Conservation (phyloP, 2,888 invertebrate genomes). For the Epiperipatus broadwayi region DNA sequence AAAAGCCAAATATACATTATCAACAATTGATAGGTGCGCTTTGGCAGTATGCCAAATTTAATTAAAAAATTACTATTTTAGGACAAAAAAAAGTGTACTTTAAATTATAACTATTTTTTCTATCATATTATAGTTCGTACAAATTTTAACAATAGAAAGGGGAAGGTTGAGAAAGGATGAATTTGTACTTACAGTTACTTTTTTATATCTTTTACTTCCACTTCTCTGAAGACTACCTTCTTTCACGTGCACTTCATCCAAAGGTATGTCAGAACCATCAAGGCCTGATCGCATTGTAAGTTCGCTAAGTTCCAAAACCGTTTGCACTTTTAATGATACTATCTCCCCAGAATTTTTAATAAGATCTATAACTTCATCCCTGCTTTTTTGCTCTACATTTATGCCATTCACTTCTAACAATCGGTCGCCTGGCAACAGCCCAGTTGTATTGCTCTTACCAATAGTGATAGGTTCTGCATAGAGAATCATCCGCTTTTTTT, state of each 20-base stretch:
- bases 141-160: too few relatives aligned
- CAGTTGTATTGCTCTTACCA: constrained; percentile 48
- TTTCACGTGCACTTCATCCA: constrained; percentile 44
- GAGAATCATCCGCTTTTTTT: constrained; percentile 50
- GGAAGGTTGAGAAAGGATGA: too few relatives aligned
- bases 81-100: too few relatives aligned
- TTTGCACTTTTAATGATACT: constrained; percentile 76
- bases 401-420: constrained; percentile 73
- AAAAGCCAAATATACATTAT: too few relatives aligned
- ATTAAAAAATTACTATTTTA: too few relatives aligned
- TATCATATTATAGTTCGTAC: too few relatives aligned
- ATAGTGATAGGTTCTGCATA: constrained; percentile 75
- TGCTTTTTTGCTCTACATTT: constrained; percentile 58
- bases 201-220: constrained; percentile 33
- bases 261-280: constrained; percentile 45
- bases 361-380: constrained; percentile 81
- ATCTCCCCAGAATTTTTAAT: constrained; percentile 64
- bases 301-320: constrained; percentile 77
- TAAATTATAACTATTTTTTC: too few relatives aligned
- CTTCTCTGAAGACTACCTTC: constrained; percentile 62
- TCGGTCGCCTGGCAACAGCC: constrained; percentile 80
- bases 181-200: too few relatives aligned
- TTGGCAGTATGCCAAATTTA: too few relatives aligned
- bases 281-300: constrained; percentile 53
- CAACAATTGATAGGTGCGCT: too few relatives aligned